Conservation (phyloP, 1,140 invertebrate species). For the Gonioctena quinquepunctata region DNA sequence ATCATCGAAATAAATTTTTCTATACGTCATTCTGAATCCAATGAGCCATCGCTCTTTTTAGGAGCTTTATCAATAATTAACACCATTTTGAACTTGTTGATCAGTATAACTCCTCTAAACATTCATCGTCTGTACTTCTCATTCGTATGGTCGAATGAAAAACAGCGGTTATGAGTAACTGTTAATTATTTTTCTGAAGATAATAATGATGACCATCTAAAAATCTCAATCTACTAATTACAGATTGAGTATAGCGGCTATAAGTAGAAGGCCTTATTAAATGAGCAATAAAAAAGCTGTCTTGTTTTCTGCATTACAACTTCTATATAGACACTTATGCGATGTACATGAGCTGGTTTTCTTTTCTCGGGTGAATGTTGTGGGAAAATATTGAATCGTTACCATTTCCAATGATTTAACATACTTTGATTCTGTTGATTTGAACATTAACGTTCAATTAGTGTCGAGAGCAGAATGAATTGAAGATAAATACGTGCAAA, state of each 20-base stretch:
- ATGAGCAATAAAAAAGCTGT: conserved; percentile 12
- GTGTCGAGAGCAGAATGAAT: too few relatives aligned
- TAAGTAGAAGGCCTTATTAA: conserved; percentile 11
- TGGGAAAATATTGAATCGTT: conserved; percentile 14
- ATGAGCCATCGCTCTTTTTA: too few relatives aligned
- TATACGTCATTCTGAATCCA: too few relatives aligned
- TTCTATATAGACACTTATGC: background rate
- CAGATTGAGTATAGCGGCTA: conserved; percentile 2
- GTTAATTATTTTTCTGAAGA: conserved; percentile 1
- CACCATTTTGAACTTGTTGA: too few relatives aligned
- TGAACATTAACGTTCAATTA: too few relatives aligned
- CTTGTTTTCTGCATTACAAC: conserved; percentile 3
- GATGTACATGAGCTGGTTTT: conserved; percentile 5
- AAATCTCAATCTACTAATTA: conserved; percentile 15
- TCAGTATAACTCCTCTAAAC: too few relatives aligned
- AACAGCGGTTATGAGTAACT: background rate
- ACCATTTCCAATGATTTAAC: too few relatives aligned
- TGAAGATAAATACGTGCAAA: too few relatives aligned
- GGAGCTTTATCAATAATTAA: too few relatives aligned
- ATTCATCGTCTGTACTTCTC: too few relatives aligned
- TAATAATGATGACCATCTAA: conserved; percentile 15
- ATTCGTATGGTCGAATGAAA: background rate
- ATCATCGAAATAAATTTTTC: too few relatives aligned
- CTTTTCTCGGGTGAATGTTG: background rate
- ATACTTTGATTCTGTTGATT: too few relatives aligned